These are phyloP conservation scores for Drosophila grimshawi DNA, from an alignment of 1,140 invertebrate species.

Conservation along the genomic window DNA sequence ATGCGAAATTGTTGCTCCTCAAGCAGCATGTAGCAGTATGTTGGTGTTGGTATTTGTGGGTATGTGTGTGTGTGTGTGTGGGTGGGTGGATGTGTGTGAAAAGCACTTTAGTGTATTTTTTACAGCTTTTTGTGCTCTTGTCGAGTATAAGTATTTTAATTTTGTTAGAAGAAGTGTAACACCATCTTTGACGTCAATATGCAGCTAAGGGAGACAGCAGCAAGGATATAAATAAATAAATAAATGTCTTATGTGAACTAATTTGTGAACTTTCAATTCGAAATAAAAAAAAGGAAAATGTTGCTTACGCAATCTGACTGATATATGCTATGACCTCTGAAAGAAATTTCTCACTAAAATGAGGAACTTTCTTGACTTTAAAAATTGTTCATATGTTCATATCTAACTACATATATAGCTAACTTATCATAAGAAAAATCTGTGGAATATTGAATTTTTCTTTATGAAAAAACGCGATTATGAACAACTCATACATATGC, in stretches of 20 bases:
- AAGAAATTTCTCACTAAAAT: too few relatives aligned
- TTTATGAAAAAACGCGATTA: too few relatives aligned
- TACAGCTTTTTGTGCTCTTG: slow-evolving; percentile 59
- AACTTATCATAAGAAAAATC: too few relatives aligned
- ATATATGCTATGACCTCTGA: too few relatives aligned
- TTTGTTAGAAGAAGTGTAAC: slow-evolving; percentile 8
- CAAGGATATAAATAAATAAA: background rate
- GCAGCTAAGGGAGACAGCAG: background rate
- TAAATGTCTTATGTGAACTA: background rate
- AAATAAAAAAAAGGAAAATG: too few relatives aligned
- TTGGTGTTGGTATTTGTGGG: slow-evolving; percentile 3
- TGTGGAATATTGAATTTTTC: too few relatives aligned
- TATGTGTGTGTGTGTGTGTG: background rate
- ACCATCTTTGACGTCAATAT: background rate
- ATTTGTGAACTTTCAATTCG: too few relatives aligned
- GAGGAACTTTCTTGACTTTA: too few relatives aligned
- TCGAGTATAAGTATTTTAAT: slow-evolving; percentile 3
- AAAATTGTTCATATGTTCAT: too few relatives aligned
- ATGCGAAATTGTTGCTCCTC: slow-evolving; percentile 27
- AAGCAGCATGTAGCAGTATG: slow-evolving; percentile 8
- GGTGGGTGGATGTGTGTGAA: slow-evolving; percentile 23
- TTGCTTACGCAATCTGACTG: too few relatives aligned
- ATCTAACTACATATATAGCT: too few relatives aligned
- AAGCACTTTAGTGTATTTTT: slow-evolving; percentile 74
- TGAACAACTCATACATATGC: background rate